phyloP scores from a whole-genome alignment of 2,888 invertebrate species.

The Allygus modestus region DNA sequence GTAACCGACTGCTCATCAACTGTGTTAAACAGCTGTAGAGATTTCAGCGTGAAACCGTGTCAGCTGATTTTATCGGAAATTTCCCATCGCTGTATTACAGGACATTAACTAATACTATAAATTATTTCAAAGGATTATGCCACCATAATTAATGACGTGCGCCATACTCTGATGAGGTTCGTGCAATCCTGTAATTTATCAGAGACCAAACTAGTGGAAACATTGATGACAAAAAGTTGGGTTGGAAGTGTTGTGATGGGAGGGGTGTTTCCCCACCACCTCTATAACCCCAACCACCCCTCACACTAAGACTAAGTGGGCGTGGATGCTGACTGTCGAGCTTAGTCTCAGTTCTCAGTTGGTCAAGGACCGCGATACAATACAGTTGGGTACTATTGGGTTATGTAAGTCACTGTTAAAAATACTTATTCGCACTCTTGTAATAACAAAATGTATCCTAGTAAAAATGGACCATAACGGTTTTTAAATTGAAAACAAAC shows the following conservation, averaged over 20 bases:
- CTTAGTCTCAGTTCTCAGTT: too few relatives aligned
- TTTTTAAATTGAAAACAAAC: too few relatives aligned
- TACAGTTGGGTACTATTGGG: too few relatives aligned
- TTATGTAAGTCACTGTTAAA: too few relatives aligned
- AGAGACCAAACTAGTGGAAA: slow-evolving; percentile 30
- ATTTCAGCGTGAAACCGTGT: neutral
- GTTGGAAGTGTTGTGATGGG: neutral
- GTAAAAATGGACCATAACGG: too few relatives aligned
- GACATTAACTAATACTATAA: neutral
- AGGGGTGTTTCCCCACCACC: neutral
- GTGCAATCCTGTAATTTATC: slow-evolving; percentile 23
- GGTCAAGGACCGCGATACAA: too few relatives aligned
- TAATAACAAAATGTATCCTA: too few relatives aligned
- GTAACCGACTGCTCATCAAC: neutral
- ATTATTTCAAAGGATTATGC: slow-evolving; percentile 28
- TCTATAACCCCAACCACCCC: neutral
- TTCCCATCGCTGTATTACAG: neutral
- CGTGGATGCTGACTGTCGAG: too few relatives aligned
- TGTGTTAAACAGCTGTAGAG: neutral
- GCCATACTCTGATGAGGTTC: slow-evolving; percentile 22
- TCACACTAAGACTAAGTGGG: too few relatives aligned
- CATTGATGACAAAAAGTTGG: slow-evolving; percentile 17
- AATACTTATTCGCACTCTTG: too few relatives aligned
- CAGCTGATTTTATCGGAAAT: neutral
- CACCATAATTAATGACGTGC: slow-evolving; percentile 6